Evolutionary conservation across 1,140 invertebrate genomes (phyloP), one percentile per base, ranked within the genome.

Genomic region (Archegozetes longisetosus): DNA sequence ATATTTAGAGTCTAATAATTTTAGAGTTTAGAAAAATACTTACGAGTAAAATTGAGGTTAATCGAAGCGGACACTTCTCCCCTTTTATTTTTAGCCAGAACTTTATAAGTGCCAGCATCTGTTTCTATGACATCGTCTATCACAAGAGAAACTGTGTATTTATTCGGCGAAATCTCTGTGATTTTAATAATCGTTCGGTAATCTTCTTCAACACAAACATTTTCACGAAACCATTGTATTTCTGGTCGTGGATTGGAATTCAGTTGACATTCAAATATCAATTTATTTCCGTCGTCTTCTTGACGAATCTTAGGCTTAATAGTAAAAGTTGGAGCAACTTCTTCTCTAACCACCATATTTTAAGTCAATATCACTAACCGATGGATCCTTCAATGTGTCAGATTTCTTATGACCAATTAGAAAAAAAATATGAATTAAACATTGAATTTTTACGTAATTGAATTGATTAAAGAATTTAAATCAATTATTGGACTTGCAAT

Each of bases 51-150:
- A 79, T 97, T 97, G 70, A 98, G 82, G 74, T 95, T 97, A 74
- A 98, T 96, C 67, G 91, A 95, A 64, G 92, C 92, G 61, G 91
- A 85, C 70, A 96, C 91, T 80, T 97, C 92, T 70, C 93, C 93
- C 78, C 89, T 87, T 75, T 88, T 90, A 75, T 97, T 98, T 75
- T 90, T 93, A 66, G 93, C 93, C 74, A 90, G 90, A 69, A 97
- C 91, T 76, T 93, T 93, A 78, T 98, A 98, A 57, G 93, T 83
- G 68, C 93, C 93, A 62, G 89, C 90, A 74, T 98, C 93, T 24
- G 82, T 84, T 79, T 95, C 90, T 72, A 92, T 83, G 66, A 96
- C 92, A 73, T 94, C 88, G 71, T 92, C 85, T 66, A 98, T 79
- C 73, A 95, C 89, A 67, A 97, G 79, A 64, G 88, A 82, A 68